Evolutionary conservation across 2,888 invertebrate species (phyloP).

Genomic region (Aquatica leii): DNA sequence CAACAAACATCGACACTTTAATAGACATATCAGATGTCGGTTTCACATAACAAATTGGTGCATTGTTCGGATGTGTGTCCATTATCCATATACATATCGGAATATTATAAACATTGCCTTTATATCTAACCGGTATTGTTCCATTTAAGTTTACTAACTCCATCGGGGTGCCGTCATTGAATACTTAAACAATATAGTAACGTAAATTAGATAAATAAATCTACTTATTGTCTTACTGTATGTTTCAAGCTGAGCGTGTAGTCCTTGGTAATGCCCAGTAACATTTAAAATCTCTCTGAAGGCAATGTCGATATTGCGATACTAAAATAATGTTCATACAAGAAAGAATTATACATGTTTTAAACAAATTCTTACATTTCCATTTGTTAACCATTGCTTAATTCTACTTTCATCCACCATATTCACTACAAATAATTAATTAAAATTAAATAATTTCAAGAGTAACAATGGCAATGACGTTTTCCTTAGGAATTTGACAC

Average conservation of each 20-base stretch:
- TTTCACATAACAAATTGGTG: constrained; percentile 93
- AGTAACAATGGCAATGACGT: constrained; percentile 20
- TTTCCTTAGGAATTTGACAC: constrained; percentile 18
- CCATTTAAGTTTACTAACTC: constrained; percentile 87
- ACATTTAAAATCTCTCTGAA: constrained; percentile 73
- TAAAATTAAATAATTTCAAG: not conserved
- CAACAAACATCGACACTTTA: constrained; percentile 93
- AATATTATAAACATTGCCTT: constrained; percentile 91
- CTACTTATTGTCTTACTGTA: constrained; percentile 68
- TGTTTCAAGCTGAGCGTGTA: constrained; percentile 70
- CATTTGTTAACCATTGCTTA: constrained; percentile 64
- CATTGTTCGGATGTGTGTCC: constrained; percentile 97
- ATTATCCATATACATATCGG: constrained; percentile 96
- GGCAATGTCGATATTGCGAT: constrained; percentile 73
- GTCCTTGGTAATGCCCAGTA: constrained; percentile 71
- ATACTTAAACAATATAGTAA: constrained; percentile 66
- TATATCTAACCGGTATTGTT: constrained; percentile 91
- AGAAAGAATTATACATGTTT: not conserved
- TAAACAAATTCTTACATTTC: constrained; percentile 47
- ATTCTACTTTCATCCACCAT: constrained; percentile 62
- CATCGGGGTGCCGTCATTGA: constrained; percentile 85
- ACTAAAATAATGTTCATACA: constrained; percentile 63
- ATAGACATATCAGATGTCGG: constrained; percentile 96
- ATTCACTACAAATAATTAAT: not conserved
- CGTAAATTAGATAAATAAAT: constrained; percentile 14